phyloP scores from a whole-genome alignment of 2,888 invertebrate genomes.

The Drosophila colorata region DNA sequence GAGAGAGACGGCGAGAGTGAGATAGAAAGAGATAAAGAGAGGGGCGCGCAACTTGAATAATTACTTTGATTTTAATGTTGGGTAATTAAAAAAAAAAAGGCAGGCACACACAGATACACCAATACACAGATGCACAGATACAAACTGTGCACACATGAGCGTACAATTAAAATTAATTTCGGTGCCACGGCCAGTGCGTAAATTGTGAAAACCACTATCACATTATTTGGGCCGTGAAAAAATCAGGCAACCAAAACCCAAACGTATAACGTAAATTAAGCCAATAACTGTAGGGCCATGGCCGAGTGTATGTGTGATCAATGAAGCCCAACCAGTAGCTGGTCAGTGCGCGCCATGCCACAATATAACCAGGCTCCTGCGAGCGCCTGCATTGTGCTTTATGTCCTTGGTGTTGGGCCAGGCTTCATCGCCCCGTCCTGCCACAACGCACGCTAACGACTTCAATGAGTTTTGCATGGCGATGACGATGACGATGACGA shows the following conservation, averaged over 20 bases:
- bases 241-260: constrained; percentile 58
- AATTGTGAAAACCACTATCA: constrained; percentile 79
- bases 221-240: constrained; percentile 67
- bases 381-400: constrained; percentile 61
- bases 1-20: constrained; percentile 10
- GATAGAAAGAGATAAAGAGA: background rate
- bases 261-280: constrained; percentile 76
- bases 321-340: constrained; percentile 54
- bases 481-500: constrained; percentile 48
- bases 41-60: constrained; percentile 67
- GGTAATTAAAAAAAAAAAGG: constrained; percentile 26
- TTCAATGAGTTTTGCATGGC: constrained; percentile 75
- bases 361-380: constrained; percentile 12
- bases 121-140: background rate
- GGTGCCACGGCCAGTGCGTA: constrained; percentile 70
- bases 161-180: constrained; percentile 77
- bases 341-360: constrained; percentile 19
- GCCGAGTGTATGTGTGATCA: constrained; percentile 53
- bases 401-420: constrained; percentile 52
- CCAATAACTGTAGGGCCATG: constrained; percentile 62
- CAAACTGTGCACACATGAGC: constrained; percentile 22
- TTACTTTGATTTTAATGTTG: constrained; percentile 76
- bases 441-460: constrained; percentile 67
- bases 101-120: constrained; percentile 11
- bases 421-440: constrained; percentile 10